Base-by-base conservation (phyloP, 2,888 invertebrate species). In the Amphimallon solstitiale region DNA sequence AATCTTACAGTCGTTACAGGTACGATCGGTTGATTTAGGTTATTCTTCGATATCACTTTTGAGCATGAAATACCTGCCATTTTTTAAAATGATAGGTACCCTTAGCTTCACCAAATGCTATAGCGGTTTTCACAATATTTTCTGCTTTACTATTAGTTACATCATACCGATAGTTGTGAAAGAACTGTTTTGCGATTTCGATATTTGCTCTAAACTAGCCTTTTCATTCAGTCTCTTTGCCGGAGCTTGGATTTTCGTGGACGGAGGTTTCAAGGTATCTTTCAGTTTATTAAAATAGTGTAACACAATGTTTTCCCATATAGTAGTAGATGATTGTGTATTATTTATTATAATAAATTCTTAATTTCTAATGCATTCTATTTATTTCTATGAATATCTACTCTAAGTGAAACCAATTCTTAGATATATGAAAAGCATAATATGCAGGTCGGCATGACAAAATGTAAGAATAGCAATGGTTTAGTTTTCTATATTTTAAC, bases 271-370 rank as follows among this genome's bases (percentile, higher is more conserved):
- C 37, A 54, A 60, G 3, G 66, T 38, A 12, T 63, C 64, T 49
- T 65, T 68, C n/a, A 72, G 49, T 40, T 71, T 70, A 2, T 68
- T 65, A 35, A 73, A 52, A 56, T 73, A 73, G 63, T 73, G 70
- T 14, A 71, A 45, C 2, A 71, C 73, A 23, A 73, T 69, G 64
- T 73, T 71, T 59, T 73, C 71, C 71, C 71, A 72, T 7, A 66
- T 49, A 14, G 43, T 62, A 14, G 17, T 63, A 9, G 56, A 9
- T 19, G 51, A 12, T 15, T 9, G 6, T 37, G 21, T n/a, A n/a
- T n/a, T n/a, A n/a, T n/a, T n/a, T n/a, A n/a, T n/a, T n/a, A n/a
- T n/a, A n/a, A n/a, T n/a, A n/a, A n/a, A n/a, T n/a, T n/a, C n/a
- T n/a, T n/a, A n/a, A n/a, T n/a, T n/a, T n/a, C n/a, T n/a, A n/a